Base-by-base conservation (phyloP, 2,888 invertebrate genomes). In the Euzophera pinguis region DNA sequence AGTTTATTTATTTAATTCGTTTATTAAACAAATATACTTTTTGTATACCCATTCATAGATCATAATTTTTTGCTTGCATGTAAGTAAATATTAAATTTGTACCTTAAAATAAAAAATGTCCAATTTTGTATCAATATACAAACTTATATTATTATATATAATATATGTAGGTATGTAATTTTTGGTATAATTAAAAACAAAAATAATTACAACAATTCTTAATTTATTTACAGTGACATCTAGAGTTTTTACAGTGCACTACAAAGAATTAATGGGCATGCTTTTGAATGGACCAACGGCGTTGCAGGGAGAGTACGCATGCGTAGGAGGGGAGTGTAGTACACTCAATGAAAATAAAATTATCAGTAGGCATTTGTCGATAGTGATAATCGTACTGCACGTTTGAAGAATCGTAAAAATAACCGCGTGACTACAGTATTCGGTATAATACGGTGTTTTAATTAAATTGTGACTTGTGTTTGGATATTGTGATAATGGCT, bases 401-500 rank as follows among this genome's bases (percentile, higher is more conserved):
- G 34, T 54, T 53, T 22, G 59, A 62, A 63, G 56, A 58, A 57
- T 67, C 61, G 71, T 73, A 73, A 71, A 75, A 74, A 69, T 71
- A 69, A 66, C 64, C 69, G 67, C 66, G 67, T 64, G 65, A 75
- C 84, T 77, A 80, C 82, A 16, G 14, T 14, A 39, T 13, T 13
- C 45, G 14, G 45, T 45, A 32, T 78, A 85, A 80, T 76, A 81
- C 59, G 63, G 65, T 59, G 74, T 78, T 80, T 77, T 71, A 80
- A 84, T 84, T 84, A 84, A 79, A 78, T 63, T 71, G 85, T 88
- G 84, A 67, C 70, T 67, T 71, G 82, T 85, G 78, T 66, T 71
- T 72, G 70, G 63, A 73, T 72, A 73, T 75, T 58, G 72, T 73
- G 64, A 89, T 84, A 80, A 95, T 94, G 94, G 69, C 75, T 27